A percentile compares a stretch with the other conserved stretches of the same genome.
Evolutionary conservation across 2,797 vertebrate genomes (phyloP).

Genomic region (Scolopax rusticola): DNA sequence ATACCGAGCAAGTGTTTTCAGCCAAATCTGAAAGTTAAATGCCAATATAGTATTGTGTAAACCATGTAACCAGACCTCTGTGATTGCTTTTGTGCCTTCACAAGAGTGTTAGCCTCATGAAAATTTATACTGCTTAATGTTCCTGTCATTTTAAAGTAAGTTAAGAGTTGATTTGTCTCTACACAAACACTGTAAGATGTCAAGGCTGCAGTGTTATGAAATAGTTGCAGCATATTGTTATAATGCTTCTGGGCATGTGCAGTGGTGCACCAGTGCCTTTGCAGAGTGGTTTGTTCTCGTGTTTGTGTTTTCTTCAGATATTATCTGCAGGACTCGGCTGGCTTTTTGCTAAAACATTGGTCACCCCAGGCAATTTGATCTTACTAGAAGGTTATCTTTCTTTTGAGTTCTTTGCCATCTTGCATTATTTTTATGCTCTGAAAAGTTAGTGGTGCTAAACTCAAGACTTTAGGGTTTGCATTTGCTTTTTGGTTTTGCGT

Average conservation of each 20-base stretch:
- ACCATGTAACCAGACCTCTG: neutral
- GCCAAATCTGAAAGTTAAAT: neutral
- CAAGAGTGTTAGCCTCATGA: neutral
- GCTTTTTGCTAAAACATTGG: constrained; percentile 38
- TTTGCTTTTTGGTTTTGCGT: neutral
- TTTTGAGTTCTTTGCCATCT: neutral
- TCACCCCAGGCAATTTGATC: constrained; percentile 35
- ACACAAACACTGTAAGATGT: neutral
- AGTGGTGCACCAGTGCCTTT: neutral
- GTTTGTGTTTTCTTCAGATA: constrained; percentile 29
- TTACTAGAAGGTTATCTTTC: neutral
- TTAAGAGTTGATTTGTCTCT: constrained; percentile 62
- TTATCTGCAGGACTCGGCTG: neutral
- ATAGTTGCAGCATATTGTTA: neutral
- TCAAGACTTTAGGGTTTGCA: neutral
- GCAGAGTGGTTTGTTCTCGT: neutral
- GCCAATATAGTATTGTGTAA: neutral
- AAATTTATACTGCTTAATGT: constrained; percentile 40
- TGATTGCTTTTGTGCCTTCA: neutral
- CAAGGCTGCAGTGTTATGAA: constrained; percentile 2
- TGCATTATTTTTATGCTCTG: constrained; percentile 26
- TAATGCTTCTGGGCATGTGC: neutral
- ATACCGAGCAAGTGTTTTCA: neutral
- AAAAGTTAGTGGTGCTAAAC: neutral
- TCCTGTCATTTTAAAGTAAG: constrained; percentile 35